Evolutionary conservation across 2,113 vertebrate genomes (phyloP).

Genomic region (Hemiscyllium ocellatum): DNA sequence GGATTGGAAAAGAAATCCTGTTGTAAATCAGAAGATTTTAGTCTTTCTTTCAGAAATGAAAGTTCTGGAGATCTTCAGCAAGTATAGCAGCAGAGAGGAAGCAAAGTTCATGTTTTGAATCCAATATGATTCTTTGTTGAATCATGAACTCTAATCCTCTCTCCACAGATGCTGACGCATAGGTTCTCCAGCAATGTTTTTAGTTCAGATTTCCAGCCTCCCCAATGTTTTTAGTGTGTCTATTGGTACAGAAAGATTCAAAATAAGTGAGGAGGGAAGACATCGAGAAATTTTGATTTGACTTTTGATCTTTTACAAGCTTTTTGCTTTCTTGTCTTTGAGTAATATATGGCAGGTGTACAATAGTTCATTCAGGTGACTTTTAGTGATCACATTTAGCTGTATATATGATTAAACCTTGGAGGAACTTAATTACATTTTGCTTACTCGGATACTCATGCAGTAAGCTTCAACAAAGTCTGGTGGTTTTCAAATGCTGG

Average conservation of each 20-base stretch:
- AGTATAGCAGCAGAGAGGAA: too few relatives aligned
- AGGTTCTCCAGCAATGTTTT: neutral
- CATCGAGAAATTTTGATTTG: neutral
- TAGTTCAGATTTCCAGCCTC: neutral
- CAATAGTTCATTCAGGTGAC: neutral
- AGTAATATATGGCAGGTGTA: neutral
- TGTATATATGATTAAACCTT: neutral
- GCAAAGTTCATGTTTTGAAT: too few relatives aligned
- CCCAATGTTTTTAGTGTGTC: too few relatives aligned
- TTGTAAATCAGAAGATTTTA: too few relatives aligned
- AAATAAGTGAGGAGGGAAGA: neutral
- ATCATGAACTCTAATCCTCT: too few relatives aligned
- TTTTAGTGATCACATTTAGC: neutral
- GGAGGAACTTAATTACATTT: neutral
- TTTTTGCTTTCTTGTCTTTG: neutral
- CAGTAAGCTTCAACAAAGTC: neutral
- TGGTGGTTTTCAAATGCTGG: neutral
- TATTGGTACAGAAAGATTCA: neutral
- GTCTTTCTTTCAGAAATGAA: too few relatives aligned
- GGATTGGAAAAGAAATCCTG: too few relatives aligned
- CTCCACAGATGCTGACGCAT: too few relatives aligned
- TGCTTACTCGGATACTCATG: neutral
- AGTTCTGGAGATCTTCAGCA: too few relatives aligned
- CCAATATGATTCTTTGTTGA: too few relatives aligned
- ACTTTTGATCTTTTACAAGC: neutral